Evolutionary conservation across 2,888 invertebrate genomes (phyloP), one percentile per base, ranked within the genome.

Genomic region (Tinea trinotella): DNA sequence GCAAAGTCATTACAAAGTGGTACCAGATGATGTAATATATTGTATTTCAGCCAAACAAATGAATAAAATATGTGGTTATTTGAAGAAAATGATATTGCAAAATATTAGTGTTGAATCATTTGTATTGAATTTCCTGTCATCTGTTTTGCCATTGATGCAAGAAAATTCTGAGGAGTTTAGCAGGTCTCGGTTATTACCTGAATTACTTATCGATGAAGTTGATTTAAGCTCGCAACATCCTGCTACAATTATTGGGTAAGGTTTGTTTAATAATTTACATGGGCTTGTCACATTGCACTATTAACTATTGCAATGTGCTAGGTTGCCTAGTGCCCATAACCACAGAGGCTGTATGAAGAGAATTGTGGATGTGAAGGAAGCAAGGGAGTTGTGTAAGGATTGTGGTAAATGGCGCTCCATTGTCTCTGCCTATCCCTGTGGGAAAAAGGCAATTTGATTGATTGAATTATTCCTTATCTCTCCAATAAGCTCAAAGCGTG

Each of bases 21-120:
- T 93, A 52, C 81, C 90, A 0, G 74, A 85, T 10, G 75, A 74
- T 22, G 79, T 90, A 1, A 66, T 92, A 1, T 64, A 73, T 18
- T 87, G 88, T 63, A 70, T 86, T 30, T 78, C 86, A 0, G 63
- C 66, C 1, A 74, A 77, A 36, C 63, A 69, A 5, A 75, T 86
- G 71, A 71, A 64, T 52, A 62, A 61, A 3, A 54, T 87, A 5
- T 84, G 85, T 52, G 57, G 58, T 13, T 76, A 87, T 52, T 64
- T 93, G 5, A 84, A 86, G 9, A 78, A 83, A 36, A 68, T 92
- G 12, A 87, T 88, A 20, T 77, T 79, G 10, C 74, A 82, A 0
- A 89, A 88, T 1, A 84, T 88, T 22, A 87, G 87, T 54, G 82
- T 91, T 2, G 71, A 87, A 24, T 79, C 87, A 2, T 88, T 94